A percentile compares a stretch with the other conserved stretches of the same genome.
Conservation (phyloP, 2,888 invertebrate genomes). For the Noctua janthe region DNA sequence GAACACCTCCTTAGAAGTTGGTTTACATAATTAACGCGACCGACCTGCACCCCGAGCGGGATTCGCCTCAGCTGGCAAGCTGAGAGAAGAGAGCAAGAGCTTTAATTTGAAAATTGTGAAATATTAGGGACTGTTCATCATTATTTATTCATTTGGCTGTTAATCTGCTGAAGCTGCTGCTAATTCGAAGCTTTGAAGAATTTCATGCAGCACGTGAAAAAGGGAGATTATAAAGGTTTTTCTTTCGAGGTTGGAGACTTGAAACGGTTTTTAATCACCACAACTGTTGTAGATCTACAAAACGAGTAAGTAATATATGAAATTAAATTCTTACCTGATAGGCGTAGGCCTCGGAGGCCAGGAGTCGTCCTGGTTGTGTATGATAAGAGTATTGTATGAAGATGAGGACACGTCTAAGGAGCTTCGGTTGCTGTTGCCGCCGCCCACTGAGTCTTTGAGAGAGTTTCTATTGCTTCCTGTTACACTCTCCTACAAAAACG, state of each 20-base stretch:
- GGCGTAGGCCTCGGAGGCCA: constrained; percentile 91
- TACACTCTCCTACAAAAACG: constrained; percentile 80
- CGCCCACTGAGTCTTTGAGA: constrained; percentile 90
- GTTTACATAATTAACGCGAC: background rate
- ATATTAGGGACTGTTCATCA: background rate
- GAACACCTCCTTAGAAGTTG: background rate
- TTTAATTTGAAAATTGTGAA: background rate
- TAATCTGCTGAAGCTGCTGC: too few relatives aligned
- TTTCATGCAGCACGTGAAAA: background rate
- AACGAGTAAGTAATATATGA: background rate
- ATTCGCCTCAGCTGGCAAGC: background rate
- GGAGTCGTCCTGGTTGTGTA: constrained; percentile 94
- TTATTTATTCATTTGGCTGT: background rate
- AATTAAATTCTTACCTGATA: constrained; percentile 80
- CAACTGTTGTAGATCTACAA: background rate
- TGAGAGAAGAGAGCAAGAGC: background rate
- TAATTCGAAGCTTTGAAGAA: background rate
- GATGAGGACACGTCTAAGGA: constrained; percentile 94
- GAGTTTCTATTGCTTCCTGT: constrained; percentile 92
- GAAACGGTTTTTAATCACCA: background rate
- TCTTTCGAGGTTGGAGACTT: background rate
- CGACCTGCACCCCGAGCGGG: background rate
- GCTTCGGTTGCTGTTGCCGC: constrained; percentile 91
- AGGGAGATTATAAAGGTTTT: background rate
- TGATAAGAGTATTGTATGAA: constrained; percentile 95